Percentiles rank a stretch among this genome's conserved stretches.
Evolutionary conservation across 2,888 invertebrate species (phyloP).

Genomic region (Orthosia incerta): DNA sequence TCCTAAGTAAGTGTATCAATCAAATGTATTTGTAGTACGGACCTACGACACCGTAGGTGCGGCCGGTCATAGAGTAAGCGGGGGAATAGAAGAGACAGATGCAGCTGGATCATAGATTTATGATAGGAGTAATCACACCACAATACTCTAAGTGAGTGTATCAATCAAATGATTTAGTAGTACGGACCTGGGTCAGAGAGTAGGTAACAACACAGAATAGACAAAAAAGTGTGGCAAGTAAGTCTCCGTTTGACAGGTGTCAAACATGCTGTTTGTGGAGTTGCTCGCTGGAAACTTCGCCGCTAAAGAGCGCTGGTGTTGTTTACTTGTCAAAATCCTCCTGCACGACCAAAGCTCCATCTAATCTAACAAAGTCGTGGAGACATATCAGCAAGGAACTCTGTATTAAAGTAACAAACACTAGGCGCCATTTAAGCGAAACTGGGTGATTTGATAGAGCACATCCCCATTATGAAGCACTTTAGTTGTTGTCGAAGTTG

Average conservation of each 20-base stretch:
- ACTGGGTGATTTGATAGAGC: no score
- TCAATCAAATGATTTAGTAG: conserved; percentile 72
- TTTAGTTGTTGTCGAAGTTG: no score
- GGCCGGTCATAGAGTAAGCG: conserved; percentile 56
- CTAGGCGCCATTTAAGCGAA: no score
- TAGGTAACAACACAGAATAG: not conserved
- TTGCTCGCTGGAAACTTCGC: no score
- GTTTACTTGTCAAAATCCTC: no score
- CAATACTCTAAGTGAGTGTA: conserved; percentile 49
- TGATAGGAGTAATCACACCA: conserved; percentile 28
- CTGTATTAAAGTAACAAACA: no score
- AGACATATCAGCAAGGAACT: no score
- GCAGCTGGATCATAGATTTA: no score
- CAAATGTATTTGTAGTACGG: conserved; percentile 70
- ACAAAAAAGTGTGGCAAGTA: not conserved
- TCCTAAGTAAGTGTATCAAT: conserved; percentile 65
- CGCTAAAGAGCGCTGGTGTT: no score
- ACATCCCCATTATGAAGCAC: no score
- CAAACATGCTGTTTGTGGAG: not conserved
- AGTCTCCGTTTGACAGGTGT: not conserved
- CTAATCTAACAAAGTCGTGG: no score
- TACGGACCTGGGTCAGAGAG: conserved; percentile 71
- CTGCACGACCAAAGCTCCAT: no score
- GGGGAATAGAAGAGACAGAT: not conserved
- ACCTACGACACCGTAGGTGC: conserved; percentile 71